Percentiles rank a stretch among this genome's conserved stretches.
These are phyloP conservation scores for Panagrolaimus sp. DNA, from an alignment of 1,140 invertebrate genomes.

Conservation along the genomic window DNA sequence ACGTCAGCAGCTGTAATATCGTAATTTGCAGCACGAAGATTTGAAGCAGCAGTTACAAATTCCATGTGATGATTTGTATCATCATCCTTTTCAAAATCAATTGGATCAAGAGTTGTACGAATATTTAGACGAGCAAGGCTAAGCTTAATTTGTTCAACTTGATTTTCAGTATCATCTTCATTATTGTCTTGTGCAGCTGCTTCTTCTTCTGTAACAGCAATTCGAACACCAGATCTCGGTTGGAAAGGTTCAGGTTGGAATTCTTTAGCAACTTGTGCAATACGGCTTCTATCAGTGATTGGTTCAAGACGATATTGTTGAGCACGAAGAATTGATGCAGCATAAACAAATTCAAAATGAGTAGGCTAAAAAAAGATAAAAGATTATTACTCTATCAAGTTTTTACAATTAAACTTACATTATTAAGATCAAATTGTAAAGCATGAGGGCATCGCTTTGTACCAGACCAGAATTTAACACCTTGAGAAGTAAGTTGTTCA, in stretches of 20 bases:
- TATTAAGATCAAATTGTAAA: conserved; percentile 60
- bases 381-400: not conserved
- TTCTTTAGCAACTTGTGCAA: conserved; percentile 67
- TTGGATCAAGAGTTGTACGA: conserved; percentile 64
- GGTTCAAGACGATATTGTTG: conserved; percentile 77
- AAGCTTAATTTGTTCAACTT: conserved; percentile 64
- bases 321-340: conserved; percentile 86
- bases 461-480: conserved; percentile 96
- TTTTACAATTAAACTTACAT: conserved; percentile 10
- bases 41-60: conserved; percentile 94
- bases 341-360: conserved; percentile 84
- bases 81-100: conserved; percentile 98
- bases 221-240: conserved; percentile 86
- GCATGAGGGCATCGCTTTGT: conserved; percentile 89
- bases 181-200: conserved; percentile 58
- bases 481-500: conserved; percentile 76
- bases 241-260: conserved; percentile 75
- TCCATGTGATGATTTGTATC: conserved; percentile 97
- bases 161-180: conserved; percentile 66
- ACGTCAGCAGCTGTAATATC: conserved; percentile 85
- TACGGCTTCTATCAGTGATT: conserved; percentile 67
- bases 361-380: conserved; percentile 19
- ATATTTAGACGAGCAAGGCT: conserved; percentile 61
- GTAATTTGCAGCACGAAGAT: conserved; percentile 91
- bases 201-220: conserved; percentile 94